Evolutionary conservation across 2,888 invertebrate genomes (phyloP), one percentile per base, ranked within the genome.

Genomic region (Itoplectis maculator): DNA sequence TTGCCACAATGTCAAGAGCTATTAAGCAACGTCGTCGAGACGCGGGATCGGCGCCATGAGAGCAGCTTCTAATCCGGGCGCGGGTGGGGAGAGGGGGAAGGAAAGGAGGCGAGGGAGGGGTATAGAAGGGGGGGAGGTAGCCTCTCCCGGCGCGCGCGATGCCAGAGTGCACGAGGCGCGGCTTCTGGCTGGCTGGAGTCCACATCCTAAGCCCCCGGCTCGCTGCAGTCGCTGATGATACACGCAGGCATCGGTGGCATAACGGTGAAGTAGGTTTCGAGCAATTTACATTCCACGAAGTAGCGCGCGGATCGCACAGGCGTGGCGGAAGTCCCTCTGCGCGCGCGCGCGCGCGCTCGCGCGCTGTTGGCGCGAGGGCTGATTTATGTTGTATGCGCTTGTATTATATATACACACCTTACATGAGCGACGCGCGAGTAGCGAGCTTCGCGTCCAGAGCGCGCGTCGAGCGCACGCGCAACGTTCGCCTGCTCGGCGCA

Each of bases 201-300:
- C 45, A n/a, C n/a, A 42, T 65, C 42, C 65, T 65, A 63, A 40
- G 18, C 40, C 11, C 15, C 9, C n/a, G 7, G 37, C n/a, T n/a
- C n/a, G n/a, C n/a, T n/a, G n/a, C n/a, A 29, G n/a, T 2, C 18
- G 13, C 49, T 23, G 74, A 76, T 59, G 68, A 75, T 61, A 65
- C 79, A 75, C 70, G 65, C 70, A 69, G 15, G 63, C 56, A 61
- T 70, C 54, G 72, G 78, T 81, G 76, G 81, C 79, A 82, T 86
- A 86, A 86, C 86, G 86, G 86, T 85, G 72, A 84, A 85, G 82
- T 86, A 82, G 85, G 85, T 84, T 86, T 80, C 83, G 83, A 75
- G 85, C 84, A 86, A 86, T 86, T 86, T 85, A 84, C 85, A 86
- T 86, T 86, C 86, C 85, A 70, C 82, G 84, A 85, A 81, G 82